A percentile compares a stretch with the other conserved stretches of the same genome.
Evolutionary conservation across 2,888 invertebrate species (phyloP).

Genomic region (Chelonus formosanus): DNA sequence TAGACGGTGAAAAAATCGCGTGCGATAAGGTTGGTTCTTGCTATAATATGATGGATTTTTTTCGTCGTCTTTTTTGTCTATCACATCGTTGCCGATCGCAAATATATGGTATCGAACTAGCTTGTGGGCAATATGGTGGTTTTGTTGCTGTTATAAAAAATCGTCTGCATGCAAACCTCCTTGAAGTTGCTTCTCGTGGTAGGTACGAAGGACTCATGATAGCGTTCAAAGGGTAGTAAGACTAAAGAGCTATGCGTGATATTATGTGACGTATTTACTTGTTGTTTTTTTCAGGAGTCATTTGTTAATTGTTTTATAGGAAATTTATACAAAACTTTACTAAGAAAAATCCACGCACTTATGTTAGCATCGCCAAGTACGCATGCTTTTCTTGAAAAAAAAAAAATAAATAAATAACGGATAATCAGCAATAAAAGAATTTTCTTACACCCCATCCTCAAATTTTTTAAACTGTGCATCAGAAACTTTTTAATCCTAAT

Average conservation of each 20-base stretch:
- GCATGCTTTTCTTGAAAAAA: too few relatives aligned
- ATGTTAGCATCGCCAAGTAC: background rate
- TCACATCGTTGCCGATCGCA: conserved; percentile 42
- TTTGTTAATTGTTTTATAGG: background rate
- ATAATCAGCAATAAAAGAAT: too few relatives aligned
- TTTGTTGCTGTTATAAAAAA: conserved; percentile 44
- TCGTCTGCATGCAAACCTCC: conserved; percentile 53
- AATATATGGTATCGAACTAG: conserved; percentile 47
- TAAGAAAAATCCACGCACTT: background rate
- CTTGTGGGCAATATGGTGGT: conserved; percentile 17
- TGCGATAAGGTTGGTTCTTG: background rate
- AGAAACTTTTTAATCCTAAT: too few relatives aligned
- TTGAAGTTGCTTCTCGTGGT: conserved; percentile 33
- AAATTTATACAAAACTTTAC: too few relatives aligned
- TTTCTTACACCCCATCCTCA: too few relatives aligned
- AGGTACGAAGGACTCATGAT: conserved; percentile 32
- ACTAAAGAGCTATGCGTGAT: conserved; percentile 48
- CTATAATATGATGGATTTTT: background rate
- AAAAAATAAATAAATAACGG: too few relatives aligned
- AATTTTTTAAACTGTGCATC: too few relatives aligned
- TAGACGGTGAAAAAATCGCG: background rate
- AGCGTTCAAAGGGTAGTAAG: conserved; percentile 10
- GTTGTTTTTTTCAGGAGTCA: conserved; percentile 3
- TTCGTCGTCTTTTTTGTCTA: conserved; percentile 14
- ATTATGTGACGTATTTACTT: conserved; percentile 45